A percentile compares a stretch with the other conserved stretches of the same genome.
phyloP scores from a whole-genome alignment of 92 coral and sea anemone genomes.

The Actinernus sp. region DNA sequence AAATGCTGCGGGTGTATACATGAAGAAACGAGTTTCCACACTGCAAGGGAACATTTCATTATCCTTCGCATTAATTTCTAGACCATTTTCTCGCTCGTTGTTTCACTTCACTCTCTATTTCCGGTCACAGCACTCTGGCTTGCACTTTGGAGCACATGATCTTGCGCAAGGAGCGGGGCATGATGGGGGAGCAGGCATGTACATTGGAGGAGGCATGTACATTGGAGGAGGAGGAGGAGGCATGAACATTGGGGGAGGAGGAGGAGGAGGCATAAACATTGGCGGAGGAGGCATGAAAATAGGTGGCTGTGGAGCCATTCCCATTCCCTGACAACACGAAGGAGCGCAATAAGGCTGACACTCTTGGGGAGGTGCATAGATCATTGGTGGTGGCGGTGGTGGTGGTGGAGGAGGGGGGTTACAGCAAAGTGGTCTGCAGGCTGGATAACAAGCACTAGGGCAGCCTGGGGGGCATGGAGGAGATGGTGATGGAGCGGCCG shows the following conservation, averaged over 20 bases:
- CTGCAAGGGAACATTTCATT: too few species aligned
- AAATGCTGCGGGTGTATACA: too few species aligned
- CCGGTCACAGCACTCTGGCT: constrained; percentile 89
- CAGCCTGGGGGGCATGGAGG: constrained; percentile 91
- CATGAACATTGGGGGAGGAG: constrained; percentile 33
- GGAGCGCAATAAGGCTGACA: constrained; percentile 94
- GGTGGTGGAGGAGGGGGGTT: constrained; percentile 74
- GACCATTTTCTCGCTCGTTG: too few species aligned
- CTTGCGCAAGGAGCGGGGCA: constrained; percentile 93
- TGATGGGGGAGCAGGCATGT: constrained; percentile 49
- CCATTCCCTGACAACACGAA: constrained; percentile 72
- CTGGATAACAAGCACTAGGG: constrained; percentile 94
- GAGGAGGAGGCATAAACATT: constrained; percentile 48
- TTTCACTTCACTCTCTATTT: constrained; percentile 28
- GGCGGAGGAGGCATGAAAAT: constrained; percentile 44
- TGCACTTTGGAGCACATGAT: constrained; percentile 89
- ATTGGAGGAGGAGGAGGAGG: constrained; percentile 12
- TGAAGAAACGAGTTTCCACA: too few species aligned
- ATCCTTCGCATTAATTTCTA: too few species aligned
- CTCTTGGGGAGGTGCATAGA: constrained; percentile 33
- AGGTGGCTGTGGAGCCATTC: constrained; percentile 16
- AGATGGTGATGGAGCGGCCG: constrained; percentile 66
- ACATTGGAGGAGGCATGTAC: constrained; percentile 49
- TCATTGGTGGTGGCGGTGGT: constrained; percentile 65
- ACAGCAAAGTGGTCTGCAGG: constrained; percentile 81